Base-by-base conservation (phyloP, 2,888 invertebrate genomes). In the Oscheius onirici region DNA sequence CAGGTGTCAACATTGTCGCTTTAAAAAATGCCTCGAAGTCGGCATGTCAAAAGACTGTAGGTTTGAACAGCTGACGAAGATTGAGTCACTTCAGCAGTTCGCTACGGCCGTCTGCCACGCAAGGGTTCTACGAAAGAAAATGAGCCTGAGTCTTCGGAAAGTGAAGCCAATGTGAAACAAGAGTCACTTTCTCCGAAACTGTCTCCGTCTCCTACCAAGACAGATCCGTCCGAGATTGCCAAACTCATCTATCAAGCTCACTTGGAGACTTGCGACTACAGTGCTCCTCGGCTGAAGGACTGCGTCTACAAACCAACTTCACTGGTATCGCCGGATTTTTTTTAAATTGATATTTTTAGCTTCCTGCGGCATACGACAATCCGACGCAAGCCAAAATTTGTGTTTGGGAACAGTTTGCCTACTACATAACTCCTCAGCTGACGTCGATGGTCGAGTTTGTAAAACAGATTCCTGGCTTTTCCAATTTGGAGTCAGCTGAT, bases 11-110 rank as follows among this genome's bases (percentile, higher is more conserved):
- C 95, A 92, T 89, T 96, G 95, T 91, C 92, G 95, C 87, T 95
- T 96, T 90, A 95, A 94, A 90, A 96, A 96, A 92, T 95, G 95
- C 89, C 91, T 95, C 75, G 93, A 94, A 46, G 95, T 95, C 87
- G 95, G 95, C 89, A 95, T 95, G 95, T 95, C 95, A 88, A 92
- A 95, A 88, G 95, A 95, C 90, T 95, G 95, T 95, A 90, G 94
- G 77, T 74, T 40, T 34, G 20, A 28, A 46, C 55, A 63, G 49
- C 46, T 49, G 49, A 46, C 28, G 3, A 11, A 15, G 49, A 63
- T 49, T 63, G 34, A 20, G 26, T 28, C 26, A 24, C 51, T 71
- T 72, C 28, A 71, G 71, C 66, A 3, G 95, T 94, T 90, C 55
- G 63, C 10, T 60, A 70, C 44, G 69, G 73, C 24, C 69, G 69